A percentile compares a stretch with the other conserved stretches of the same genome.
Conservation (phyloP, 2,888 invertebrate species). For the Volucella inanis region DNA sequence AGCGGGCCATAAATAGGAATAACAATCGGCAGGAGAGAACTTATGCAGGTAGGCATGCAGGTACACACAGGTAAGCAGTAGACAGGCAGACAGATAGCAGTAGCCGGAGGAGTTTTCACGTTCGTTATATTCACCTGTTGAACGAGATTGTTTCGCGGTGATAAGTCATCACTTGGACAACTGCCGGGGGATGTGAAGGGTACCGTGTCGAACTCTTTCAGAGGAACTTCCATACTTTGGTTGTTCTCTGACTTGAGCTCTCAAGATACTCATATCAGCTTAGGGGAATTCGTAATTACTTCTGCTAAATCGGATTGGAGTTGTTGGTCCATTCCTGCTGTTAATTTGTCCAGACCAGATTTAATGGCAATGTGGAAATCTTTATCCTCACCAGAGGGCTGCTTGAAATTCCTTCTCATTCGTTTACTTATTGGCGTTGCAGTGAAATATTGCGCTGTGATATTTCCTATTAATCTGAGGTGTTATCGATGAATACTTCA, state of each 20-base stretch:
- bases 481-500: background rate
- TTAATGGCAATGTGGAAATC: constrained; percentile 17
- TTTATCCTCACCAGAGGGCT: background rate
- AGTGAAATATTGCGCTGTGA: background rate
- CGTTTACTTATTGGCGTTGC: background rate
- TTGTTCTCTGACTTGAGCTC: background rate
- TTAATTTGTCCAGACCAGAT: constrained; percentile 66
- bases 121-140: constrained; percentile 75
- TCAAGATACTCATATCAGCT: constrained; percentile 13
- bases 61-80: constrained; percentile 37
- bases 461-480: background rate
- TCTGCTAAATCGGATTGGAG: constrained; percentile 64
- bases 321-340: constrained; percentile 46
- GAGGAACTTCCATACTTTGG: constrained; percentile 3
- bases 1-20: constrained; percentile 74
- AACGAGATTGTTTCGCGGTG: constrained; percentile 72
- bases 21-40: constrained; percentile 70
- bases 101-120: constrained; percentile 74
- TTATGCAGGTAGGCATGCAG: constrained; percentile 60
- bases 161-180: constrained; percentile 70
- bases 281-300: constrained; percentile 70
- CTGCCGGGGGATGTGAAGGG: constrained; percentile 32
- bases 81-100: constrained; percentile 68
- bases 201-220: constrained; percentile 5
- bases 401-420: background rate